Evolutionary conservation across 1,140 invertebrate species (phyloP).

Genomic region (Lethocerus indicus): DNA sequence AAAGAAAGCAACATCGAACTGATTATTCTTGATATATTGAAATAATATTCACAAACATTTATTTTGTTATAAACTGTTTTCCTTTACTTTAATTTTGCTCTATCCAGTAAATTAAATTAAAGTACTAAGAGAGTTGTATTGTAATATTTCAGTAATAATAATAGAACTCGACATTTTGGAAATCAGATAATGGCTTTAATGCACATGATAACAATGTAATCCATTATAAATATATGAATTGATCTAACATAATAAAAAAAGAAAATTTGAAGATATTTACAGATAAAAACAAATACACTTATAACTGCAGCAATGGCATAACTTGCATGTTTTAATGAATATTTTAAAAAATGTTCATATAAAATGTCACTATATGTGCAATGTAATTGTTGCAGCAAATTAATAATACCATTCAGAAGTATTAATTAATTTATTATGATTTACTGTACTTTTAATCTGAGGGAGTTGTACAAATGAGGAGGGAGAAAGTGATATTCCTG

Average conservation of each 20-base stretch:
- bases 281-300: background rate
- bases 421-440: background rate
- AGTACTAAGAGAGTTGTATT: background rate
- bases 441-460: conserved; percentile 34
- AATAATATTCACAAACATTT: conserved; percentile 2
- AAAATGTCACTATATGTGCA: background rate
- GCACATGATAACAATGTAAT: too few species aligned
- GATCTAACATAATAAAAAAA: conserved; percentile 1
- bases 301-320: background rate
- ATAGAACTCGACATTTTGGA: background rate
- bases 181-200: background rate
- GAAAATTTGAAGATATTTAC: background rate
- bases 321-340: background rate
- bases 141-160: background rate
- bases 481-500: conserved; percentile 37
- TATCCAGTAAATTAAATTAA: conserved; percentile 10
- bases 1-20: conserved; percentile 14
- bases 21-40: conserved; percentile 7
- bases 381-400: background rate
- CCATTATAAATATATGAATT: too few species aligned
- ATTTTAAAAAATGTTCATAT: background rate
- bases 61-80: background rate
- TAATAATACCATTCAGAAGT: background rate
- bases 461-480: conserved; percentile 31
- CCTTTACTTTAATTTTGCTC: background rate